Base-by-base conservation (phyloP, 2,113 vertebrate genomes). In the Arothron firmamentum region DNA sequence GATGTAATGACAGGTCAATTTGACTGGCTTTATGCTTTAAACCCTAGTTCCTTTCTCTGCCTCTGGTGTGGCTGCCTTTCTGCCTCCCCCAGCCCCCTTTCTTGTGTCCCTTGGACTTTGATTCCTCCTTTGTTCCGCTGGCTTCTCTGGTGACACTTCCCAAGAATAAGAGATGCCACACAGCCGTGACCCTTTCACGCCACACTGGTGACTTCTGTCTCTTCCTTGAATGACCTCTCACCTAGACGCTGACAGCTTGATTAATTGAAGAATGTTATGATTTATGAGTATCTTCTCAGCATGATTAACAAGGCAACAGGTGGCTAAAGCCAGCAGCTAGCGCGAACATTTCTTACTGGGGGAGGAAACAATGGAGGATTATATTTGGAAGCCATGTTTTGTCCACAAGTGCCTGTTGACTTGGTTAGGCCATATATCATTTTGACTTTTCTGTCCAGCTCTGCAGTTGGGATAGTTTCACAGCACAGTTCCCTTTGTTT, bases 181-280 rank as follows among this genome's bases (percentile, higher is more conserved):
- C 91, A 92, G 86, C 88, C 85, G 89, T 90, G 94, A 93, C 94
- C 94, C 93, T 91, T 94, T 94, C 90, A 89, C 94, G 92, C 93
- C 91, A 90, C 82, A 87, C 89, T 75, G 87, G 88, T 93, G 94
- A 97, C 95, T 96, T 94, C 89, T 95, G 93, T 94, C 94, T 94
- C 92, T 63, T 92, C 81, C 90, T 91, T 91, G 90, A 86, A 86
- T 83, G 85, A 94, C 94, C 95, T 91, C 87, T 96, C 94, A 95
- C 93, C 93, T 83, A 70, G 84, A 83, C 77, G 87, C 90, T 96
- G 97, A 98, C 97, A 99, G 94, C 92, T 96, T 98, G 96, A 99
- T 99, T 98, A 96, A 99, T 99, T 97, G 97, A 94, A 92, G 91
- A 76, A 92, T 91, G 94, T 97, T 98, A 99, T 98, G 96, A 99